phyloP scores from a whole-genome alignment of 2,113 vertebrate genomes.

The Sapajus apella region DNA sequence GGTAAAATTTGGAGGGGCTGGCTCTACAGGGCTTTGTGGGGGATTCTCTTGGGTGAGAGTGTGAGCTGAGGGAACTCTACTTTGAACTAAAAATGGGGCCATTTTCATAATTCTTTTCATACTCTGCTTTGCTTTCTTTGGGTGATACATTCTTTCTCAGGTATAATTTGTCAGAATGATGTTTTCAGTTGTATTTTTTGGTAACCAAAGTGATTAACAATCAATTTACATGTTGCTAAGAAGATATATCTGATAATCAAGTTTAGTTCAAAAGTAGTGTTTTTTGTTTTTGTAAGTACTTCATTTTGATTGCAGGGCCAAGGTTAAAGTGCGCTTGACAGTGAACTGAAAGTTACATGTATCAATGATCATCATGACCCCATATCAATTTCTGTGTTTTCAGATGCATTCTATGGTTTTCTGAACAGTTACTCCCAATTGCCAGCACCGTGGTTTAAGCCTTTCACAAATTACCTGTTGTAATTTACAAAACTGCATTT shows the following conservation, averaged over 20 bases:
- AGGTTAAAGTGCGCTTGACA: constrained; percentile 19
- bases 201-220: constrained; percentile 28
- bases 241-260: background rate
- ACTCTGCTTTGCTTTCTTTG: constrained; percentile 39
- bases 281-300: background rate
- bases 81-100: background rate
- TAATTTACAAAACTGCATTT: background rate
- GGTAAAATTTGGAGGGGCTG: background rate
- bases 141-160: background rate
- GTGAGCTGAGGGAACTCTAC: background rate
- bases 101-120: background rate
- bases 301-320: background rate
- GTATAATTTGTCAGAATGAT: constrained; percentile 28
- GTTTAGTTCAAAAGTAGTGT: constrained; percentile 18
- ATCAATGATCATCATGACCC: background rate
- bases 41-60: background rate
- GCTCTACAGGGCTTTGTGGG: background rate
- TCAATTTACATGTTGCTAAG: constrained; percentile 19
- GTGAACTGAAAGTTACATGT: constrained; percentile 6
- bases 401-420: background rate
- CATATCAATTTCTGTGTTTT: constrained; percentile 19
- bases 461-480: background rate
- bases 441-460: background rate
- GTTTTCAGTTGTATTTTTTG: constrained; percentile 33
- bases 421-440: background rate